These are phyloP conservation scores for Morpho deidamia DNA, from an alignment of 2,888 invertebrate genomes.

Conservation along the genomic window DNA sequence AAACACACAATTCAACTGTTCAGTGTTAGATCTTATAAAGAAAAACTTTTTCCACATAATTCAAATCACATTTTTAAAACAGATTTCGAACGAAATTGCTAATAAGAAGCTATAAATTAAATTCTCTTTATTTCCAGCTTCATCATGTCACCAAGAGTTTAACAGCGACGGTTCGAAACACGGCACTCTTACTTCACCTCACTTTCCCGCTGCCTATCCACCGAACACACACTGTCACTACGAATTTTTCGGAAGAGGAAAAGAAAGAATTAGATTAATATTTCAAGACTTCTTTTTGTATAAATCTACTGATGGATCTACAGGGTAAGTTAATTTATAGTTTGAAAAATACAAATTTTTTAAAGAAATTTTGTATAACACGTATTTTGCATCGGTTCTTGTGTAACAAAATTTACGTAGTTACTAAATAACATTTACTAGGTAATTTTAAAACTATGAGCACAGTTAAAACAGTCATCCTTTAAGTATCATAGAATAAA, in stretches of 20 bases:
- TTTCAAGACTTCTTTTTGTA: constrained; percentile 91
- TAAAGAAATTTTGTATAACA: background rate
- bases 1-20: too few species aligned
- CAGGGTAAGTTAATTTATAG: constrained; percentile 28
- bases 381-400: too few species aligned
- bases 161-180: constrained; percentile 89
- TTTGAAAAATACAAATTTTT: background rate
- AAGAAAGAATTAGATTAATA: constrained; percentile 90
- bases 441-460: too few species aligned
- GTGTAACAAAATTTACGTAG: too few species aligned
- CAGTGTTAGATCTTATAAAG: too few species aligned
- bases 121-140: constrained; percentile 78
- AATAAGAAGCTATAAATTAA: too few species aligned
- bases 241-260: constrained; percentile 91
- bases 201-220: constrained; percentile 90
- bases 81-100: too few species aligned
- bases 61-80: too few species aligned
- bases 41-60: too few species aligned
- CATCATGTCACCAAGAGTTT: constrained; percentile 87
- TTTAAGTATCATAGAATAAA: too few species aligned
- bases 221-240: constrained; percentile 90
- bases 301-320: constrained; percentile 79
- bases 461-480: too few species aligned
- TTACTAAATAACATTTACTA: too few species aligned
- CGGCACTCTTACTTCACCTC: constrained; percentile 90